These are phyloP conservation scores for Megaleporinus macrocephalus DNA, from an alignment of 2,113 vertebrate species.

Conservation along the genomic window DNA sequence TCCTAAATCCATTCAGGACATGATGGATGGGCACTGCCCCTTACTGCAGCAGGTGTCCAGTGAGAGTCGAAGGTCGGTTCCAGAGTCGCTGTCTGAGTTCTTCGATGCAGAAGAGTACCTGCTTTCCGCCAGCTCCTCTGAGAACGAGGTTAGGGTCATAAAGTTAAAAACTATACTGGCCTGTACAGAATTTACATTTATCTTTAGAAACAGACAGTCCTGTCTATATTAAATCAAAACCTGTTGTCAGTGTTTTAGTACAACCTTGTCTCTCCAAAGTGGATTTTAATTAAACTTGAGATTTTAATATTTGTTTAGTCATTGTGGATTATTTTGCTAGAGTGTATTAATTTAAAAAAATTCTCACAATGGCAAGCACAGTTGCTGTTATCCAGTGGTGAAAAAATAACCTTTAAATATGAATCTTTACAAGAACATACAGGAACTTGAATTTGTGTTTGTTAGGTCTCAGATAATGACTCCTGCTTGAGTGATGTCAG, in stretches of 20 bases:
- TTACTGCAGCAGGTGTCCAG: constrained; percentile 91
- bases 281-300: too few relatives aligned
- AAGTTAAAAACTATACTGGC: background rate
- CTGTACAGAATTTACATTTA: background rate
- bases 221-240: too few relatives aligned
- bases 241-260: background rate
- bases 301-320: too few relatives aligned
- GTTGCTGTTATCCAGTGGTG: too few relatives aligned
- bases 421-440: background rate
- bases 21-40: constrained; percentile 77
- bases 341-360: too few relatives aligned
- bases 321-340: too few relatives aligned
- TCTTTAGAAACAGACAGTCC: too few relatives aligned
- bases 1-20: constrained; percentile 70
- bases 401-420: too few relatives aligned
- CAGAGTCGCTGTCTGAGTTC: constrained; percentile 95
- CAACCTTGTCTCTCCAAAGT: background rate
- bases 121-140: constrained; percentile 94
- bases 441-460: background rate
- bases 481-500: constrained; percentile 95
- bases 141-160: constrained; percentile 87
- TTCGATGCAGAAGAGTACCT: constrained; percentile 96
- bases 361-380: too few relatives aligned
- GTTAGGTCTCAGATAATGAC: constrained; percentile 86
- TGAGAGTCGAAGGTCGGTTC: constrained; percentile 90